Conservation (phyloP, 2,797 vertebrate genomes). For the Alcedo atthis region DNA sequence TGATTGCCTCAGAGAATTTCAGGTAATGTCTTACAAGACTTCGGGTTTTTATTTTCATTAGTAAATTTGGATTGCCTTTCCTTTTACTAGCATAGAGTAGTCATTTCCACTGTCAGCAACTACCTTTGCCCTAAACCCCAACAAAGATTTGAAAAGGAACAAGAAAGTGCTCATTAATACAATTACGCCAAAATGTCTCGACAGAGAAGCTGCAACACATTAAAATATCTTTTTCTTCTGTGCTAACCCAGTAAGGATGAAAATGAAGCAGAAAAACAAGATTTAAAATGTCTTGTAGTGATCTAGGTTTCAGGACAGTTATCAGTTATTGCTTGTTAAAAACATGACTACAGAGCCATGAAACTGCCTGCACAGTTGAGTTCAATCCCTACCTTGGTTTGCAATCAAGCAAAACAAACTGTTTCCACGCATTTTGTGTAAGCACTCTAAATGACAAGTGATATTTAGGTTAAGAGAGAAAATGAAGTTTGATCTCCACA, state of each 20-base stretch:
- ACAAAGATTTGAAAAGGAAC: background rate
- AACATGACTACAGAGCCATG: background rate
- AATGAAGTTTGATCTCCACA: background rate
- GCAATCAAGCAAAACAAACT: background rate
- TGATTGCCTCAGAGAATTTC: background rate
- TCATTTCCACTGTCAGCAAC: background rate
- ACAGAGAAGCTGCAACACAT: background rate
- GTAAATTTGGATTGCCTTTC: background rate
- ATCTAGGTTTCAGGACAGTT: background rate
- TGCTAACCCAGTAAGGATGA: background rate
- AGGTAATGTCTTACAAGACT: background rate
- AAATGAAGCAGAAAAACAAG: background rate
- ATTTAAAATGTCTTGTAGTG: background rate
- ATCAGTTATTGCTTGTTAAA: background rate
- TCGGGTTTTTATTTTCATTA: background rate
- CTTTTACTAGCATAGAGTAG: background rate
- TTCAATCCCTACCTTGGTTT: background rate
- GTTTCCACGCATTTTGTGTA: background rate
- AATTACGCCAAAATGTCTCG: background rate
- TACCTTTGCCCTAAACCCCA: background rate
- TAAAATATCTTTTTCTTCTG: background rate
- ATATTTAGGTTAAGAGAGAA: background rate
- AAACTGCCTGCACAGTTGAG: background rate
- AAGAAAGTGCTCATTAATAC: background rate
- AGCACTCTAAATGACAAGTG: background rate